These are phyloP conservation scores for Caradrina kadenii DNA, from an alignment of 2,888 invertebrate genomes.

Conservation along the genomic window DNA sequence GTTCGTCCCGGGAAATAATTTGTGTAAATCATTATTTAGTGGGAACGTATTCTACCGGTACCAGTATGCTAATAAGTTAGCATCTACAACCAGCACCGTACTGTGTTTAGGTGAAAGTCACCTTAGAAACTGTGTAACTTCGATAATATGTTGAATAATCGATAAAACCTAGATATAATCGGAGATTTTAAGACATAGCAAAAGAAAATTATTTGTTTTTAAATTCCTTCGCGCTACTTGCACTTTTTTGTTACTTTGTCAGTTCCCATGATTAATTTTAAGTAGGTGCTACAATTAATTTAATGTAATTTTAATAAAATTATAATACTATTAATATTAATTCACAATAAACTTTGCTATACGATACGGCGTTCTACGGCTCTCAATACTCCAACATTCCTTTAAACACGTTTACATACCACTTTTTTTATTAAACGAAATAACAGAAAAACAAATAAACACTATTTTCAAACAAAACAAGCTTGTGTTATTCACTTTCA, in stretches of 20 bases:
- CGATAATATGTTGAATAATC: conserved; percentile 52
- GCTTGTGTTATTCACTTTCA: conserved; percentile 72
- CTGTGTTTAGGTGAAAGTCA: conserved; percentile 70
- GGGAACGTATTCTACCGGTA: conserved; percentile 52
- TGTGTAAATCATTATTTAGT: conserved; percentile 46
- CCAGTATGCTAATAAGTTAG: conserved; percentile 72
- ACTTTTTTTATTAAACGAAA: conserved; percentile 59
- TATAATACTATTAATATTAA: conserved; percentile 10
- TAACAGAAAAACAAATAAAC: conserved; percentile 56
- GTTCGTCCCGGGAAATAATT: conserved; percentile 45
- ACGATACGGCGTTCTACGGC: conserved; percentile 40
- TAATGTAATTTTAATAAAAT: neutral
- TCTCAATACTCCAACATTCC: conserved; percentile 74
- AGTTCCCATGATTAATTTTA: neutral
- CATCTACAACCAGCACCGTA: conserved; percentile 65
- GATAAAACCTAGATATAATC: conserved; percentile 12
- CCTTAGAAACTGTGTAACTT: conserved; percentile 42
- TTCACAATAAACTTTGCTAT: conserved; percentile 39
- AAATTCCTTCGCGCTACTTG: too few species aligned
- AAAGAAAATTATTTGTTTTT: conserved; percentile 1
- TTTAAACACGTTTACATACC: conserved; percentile 65
- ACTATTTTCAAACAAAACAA: conserved; percentile 56
- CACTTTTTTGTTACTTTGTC: neutral
- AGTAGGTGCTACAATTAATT: neutral
- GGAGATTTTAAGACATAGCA: neutral